A percentile compares a stretch with the other conserved stretches of the same genome.
Conservation (phyloP, 2,113 vertebrate species). For the Perognathus longimembris region DNA sequence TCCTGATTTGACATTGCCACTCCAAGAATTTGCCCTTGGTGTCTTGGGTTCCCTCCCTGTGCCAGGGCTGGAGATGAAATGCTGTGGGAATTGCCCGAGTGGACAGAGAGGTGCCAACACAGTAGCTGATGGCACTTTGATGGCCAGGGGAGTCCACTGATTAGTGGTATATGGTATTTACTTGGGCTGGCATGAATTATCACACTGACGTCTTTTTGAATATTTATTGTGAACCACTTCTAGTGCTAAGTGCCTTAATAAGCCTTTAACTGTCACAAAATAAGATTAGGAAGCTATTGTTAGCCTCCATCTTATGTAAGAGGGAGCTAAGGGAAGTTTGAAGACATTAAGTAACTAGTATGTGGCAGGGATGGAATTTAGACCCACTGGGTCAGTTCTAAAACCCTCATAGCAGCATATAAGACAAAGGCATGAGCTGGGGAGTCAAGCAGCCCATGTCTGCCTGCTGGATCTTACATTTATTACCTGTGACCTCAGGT, state of each 20-base stretch:
- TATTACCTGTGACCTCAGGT: not conserved
- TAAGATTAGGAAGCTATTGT: not conserved
- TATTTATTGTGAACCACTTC: not conserved
- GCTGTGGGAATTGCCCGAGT: not conserved
- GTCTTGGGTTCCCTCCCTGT: not conserved
- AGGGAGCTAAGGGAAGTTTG: constrained; percentile 8
- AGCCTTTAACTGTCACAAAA: not conserved
- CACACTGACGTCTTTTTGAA: not conserved
- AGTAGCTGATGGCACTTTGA: not conserved
- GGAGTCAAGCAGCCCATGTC: too few relatives aligned
- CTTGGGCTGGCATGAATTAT: too few relatives aligned
- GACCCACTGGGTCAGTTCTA: not conserved
- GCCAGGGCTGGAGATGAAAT: not conserved
- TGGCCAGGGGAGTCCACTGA: not conserved
- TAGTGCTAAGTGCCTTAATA: not conserved
- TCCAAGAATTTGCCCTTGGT: not conserved
- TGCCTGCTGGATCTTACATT: not conserved
- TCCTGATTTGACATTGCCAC: not conserved
- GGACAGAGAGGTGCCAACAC: not conserved
- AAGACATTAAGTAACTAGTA: not conserved
- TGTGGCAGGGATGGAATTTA: not conserved
- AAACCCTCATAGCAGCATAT: not conserved
- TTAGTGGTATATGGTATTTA: not conserved
- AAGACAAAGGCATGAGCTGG: not conserved
- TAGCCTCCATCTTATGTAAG: not conserved